These are phyloP conservation scores for Corythornis madagascariensis DNA, from an alignment of 2,113 vertebrate species.

Conservation along the genomic window DNA sequence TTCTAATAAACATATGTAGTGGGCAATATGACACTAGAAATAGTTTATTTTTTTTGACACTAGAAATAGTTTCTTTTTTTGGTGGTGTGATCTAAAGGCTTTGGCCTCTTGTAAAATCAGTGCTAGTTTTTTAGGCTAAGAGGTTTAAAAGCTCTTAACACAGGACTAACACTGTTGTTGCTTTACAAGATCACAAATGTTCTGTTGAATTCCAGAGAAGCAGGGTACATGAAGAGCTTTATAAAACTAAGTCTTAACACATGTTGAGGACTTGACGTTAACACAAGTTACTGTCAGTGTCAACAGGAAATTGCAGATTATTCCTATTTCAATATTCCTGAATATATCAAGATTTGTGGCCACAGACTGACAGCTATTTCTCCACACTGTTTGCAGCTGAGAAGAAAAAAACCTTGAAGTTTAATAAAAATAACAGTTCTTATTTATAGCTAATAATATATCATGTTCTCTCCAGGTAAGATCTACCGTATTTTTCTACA, in stretches of 20 bases:
- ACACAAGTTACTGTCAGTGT: neutral
- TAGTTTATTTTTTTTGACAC: neutral
- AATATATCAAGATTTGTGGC: neutral
- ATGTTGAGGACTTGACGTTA: neutral
- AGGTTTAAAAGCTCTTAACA: neutral
- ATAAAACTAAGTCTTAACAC: neutral
- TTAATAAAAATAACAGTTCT: neutral
- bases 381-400: neutral
- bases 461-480: neutral
- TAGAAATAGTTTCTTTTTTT: conserved; percentile 7
- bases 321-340: neutral
- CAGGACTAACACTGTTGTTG: neutral
- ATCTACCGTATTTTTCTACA: neutral
- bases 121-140: neutral
- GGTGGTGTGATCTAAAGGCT: neutral
- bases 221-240: neutral
- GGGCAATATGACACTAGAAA: neutral
- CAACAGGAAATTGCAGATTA: neutral
- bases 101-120: neutral
- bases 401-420: neutral
- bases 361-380: neutral
- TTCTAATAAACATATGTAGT: neutral
- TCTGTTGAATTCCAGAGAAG: neutral
- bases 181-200: neutral
- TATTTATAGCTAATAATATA: neutral